Evolutionary conservation across 2,797 vertebrate species (phyloP), one percentile per base, ranked within the genome.

Genomic region (Chromobotia macracanthus): DNA sequence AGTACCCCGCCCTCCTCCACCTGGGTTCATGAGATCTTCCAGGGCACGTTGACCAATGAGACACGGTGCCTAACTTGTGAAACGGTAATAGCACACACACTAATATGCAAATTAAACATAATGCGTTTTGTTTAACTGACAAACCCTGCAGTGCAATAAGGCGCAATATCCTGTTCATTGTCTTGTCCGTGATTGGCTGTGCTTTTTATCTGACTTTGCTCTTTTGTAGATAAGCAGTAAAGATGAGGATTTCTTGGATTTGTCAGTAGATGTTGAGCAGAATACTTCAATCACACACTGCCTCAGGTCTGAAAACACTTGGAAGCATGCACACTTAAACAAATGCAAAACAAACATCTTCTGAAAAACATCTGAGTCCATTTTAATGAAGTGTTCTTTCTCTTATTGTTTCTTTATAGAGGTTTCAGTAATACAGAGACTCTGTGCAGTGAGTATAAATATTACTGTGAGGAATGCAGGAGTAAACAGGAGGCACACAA

Each of bases 21-120:
- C 83, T 99, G 97, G 97, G 97, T 99, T 86, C 97, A 99, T 51
- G 97, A 98, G 91, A 99, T 99, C 92, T 99, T 99, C 94, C 97
- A 99, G 95, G 97, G 97, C 92, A 99, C 97, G 65, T 92, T 99
- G 91, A 99, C 97, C 89, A 99, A 99, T 63, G 97, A 99, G 93
- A 99, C 97, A 0, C 96, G 97, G 91, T 99, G 97, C 92, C 95
- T 99, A 89, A 99, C 97, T 90, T 99, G 97, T 90, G 97, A 99
- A 95, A 98, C 97, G 60, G 97, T 98, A 91, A 93, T 41, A 64
- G 3, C 1, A 1, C 10, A 23, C 55, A 23, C 3, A 58, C 3
- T 28, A 60, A 60, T 25, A 28, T 60, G 19, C 11, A 21, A 12
- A 3, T 56, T 21, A 11, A 56, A 61, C 58, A 31, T 5, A 60